Evolutionary conservation across 1,140 invertebrate species (phyloP).

Genomic region (Atta colombica): DNA sequence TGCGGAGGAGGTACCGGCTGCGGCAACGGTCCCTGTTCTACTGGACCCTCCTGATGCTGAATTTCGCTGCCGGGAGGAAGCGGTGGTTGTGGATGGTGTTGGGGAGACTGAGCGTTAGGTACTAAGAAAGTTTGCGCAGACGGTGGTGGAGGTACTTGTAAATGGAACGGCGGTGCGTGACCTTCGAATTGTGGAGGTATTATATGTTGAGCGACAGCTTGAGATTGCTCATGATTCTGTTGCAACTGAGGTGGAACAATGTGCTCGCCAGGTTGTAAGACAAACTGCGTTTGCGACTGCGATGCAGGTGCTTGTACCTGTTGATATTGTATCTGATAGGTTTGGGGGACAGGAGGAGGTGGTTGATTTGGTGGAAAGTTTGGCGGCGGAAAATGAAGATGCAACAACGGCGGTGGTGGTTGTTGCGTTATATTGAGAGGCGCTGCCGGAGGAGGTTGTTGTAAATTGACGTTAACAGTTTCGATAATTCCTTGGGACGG

Average conservation of each 20-base stretch:
- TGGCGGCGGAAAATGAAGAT: constrained; percentile 84
- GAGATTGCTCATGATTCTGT: constrained; percentile 81
- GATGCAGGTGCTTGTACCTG: constrained; percentile 78
- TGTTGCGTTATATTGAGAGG: constrained; percentile 83
- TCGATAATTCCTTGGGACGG: constrained; percentile 83
- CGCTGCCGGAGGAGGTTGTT: constrained; percentile 83
- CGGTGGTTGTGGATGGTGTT: constrained; percentile 78
- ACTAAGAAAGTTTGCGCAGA: constrained; percentile 81
- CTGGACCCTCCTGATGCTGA: constrained; percentile 79
- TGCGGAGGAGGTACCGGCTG: constrained; percentile 85
- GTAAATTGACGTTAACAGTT: constrained; percentile 84
- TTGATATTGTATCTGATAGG: constrained; percentile 85
- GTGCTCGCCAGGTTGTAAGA: constrained; percentile 82
- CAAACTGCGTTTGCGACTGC: constrained; percentile 82
- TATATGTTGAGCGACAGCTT: constrained; percentile 78
- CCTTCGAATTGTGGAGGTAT: constrained; percentile 81
- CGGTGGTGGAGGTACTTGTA: constrained; percentile 80
- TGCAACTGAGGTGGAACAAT: constrained; percentile 80
- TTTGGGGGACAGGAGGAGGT: constrained; percentile 84
- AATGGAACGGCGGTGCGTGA: constrained; percentile 81
- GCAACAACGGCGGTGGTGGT: constrained; percentile 81
- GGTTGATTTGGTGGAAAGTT: constrained; percentile 85
- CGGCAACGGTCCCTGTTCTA: constrained; percentile 81
- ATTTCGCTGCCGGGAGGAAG: constrained; percentile 75
- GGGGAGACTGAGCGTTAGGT: constrained; percentile 78